These are phyloP conservation scores for Strix aluco DNA, from an alignment of 2,113 vertebrate species.

Conservation along the genomic window DNA sequence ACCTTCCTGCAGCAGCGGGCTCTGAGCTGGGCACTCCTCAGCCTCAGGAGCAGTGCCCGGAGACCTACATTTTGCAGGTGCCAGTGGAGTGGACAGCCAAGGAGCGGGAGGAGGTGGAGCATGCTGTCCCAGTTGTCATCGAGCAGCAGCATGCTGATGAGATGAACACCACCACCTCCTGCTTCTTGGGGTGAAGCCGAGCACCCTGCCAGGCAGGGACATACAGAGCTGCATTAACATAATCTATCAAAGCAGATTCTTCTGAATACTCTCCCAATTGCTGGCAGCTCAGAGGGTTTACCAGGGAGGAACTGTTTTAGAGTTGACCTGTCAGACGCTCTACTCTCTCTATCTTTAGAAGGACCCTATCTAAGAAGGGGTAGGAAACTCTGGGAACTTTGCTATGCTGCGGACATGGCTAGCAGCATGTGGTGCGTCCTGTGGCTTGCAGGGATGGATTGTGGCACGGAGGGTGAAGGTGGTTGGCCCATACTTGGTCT, in stretches of 20 bases:
- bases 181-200: fast-evolving
- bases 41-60: not conserved
- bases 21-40: not conserved
- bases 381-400: not conserved
- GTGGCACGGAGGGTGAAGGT: not conserved
- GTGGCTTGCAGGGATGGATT: not conserved
- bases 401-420: not conserved
- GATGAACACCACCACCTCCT: not conserved
- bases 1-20: constrained; percentile 5
- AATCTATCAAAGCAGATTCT: not conserved
- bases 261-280: not conserved
- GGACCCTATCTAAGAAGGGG: not conserved
- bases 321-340: not conserved
- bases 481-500: fast-evolving
- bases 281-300: not conserved
- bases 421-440: fast-evolving
- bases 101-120: constrained; percentile 67
- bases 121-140: constrained; percentile 71
- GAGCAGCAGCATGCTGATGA: constrained; percentile 78
- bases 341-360: not conserved
- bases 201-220: not conserved
- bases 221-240: not conserved
- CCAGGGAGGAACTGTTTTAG: not conserved
- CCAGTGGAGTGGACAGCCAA: constrained; percentile 5
- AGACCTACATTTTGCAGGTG: not conserved